A percentile compares a stretch with the other conserved stretches of the same genome.
Evolutionary conservation across 2,797 vertebrate species (phyloP).

Genomic region (Manis crassicaudata): DNA sequence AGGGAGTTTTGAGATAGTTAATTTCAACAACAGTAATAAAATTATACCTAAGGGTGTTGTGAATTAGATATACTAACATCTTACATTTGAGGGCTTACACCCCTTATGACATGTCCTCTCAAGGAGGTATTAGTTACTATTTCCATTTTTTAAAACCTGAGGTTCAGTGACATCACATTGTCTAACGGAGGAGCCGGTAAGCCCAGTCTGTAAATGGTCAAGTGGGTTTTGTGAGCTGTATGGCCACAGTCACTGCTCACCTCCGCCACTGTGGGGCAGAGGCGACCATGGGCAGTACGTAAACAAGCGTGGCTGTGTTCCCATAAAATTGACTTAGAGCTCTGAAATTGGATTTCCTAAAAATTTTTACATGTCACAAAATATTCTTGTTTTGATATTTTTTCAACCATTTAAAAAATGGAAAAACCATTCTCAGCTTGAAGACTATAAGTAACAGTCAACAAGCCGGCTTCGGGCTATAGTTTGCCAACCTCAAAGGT

Average conservation of each 20-base stretch:
- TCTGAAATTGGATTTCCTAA: neutral
- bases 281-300: neutral
- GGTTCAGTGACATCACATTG: neutral
- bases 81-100: neutral
- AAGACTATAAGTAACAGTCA: neutral
- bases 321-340: neutral
- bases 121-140: neutral
- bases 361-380: neutral
- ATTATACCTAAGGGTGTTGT: neutral
- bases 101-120: neutral
- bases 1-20: neutral
- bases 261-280: neutral
- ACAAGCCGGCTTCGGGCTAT: neutral
- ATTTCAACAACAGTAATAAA: neutral
- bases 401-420: neutral
- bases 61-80: neutral
- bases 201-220: neutral
- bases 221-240: no score
- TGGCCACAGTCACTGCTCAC: neutral
- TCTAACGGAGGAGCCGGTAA: neutral
- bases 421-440: neutral
- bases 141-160: neutral
- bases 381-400: neutral
- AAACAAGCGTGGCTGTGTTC: neutral
- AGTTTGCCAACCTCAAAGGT: neutral